Evolutionary conservation across 2,888 invertebrate genomes (phyloP).

Genomic region (Stenodera caucasica): DNA sequence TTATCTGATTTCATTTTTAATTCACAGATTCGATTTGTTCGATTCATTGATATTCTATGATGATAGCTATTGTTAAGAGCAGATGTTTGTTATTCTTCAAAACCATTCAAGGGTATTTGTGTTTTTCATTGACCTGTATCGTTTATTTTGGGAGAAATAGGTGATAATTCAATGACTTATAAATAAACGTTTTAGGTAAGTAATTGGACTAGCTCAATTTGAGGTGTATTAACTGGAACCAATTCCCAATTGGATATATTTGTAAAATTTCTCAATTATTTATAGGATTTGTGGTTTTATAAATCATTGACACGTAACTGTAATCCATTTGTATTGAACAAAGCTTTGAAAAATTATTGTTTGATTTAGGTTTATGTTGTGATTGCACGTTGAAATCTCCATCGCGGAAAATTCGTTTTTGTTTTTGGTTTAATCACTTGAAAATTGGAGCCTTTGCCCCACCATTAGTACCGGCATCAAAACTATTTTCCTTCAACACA

Average conservation of each 20-base stretch:
- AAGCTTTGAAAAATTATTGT: neutral
- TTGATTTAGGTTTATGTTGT: neutral
- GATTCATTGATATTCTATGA: neutral
- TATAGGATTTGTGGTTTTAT: neutral
- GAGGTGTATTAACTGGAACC: too few relatives aligned
- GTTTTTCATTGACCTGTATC: constrained; percentile 7
- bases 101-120: constrained; percentile 1
- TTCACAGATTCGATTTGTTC: neutral
- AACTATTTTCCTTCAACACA: constrained; percentile 40
- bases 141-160: neutral
- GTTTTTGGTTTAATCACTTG: neutral
- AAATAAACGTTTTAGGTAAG: too few relatives aligned
- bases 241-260: too few relatives aligned
- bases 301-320: neutral
- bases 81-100: constrained; percentile 2
- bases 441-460: neutral
- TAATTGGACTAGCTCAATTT: too few relatives aligned
- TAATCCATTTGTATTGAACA: neutral
- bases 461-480: constrained; percentile 23
- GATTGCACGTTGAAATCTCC: neutral
- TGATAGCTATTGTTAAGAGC: constrained; percentile 4
- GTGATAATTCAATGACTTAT: neutral
- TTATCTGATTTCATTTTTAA: neutral
- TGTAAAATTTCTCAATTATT: neutral
- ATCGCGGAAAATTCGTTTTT: neutral